phyloP scores from a whole-genome alignment of 2,113 vertebrate species.

The Eulemur rufifrons region DNA sequence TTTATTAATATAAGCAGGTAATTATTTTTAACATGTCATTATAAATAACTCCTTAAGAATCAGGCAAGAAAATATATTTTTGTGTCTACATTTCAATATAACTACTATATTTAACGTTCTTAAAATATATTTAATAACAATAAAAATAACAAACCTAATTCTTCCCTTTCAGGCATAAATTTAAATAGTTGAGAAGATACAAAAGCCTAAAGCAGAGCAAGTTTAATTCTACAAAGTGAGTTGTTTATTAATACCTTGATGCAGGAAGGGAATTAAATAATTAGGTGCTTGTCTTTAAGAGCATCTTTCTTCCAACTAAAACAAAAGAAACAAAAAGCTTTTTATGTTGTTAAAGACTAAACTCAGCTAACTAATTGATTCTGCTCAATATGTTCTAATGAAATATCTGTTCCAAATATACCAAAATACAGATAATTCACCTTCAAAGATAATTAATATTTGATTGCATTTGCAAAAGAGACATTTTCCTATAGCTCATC shows the following conservation, averaged over 20 bases:
- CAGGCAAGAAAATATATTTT: conserved; percentile 23
- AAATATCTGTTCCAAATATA: not conserved
- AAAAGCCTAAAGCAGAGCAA: not conserved
- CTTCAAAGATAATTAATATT: conserved; percentile 31
- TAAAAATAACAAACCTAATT: conserved; percentile 31
- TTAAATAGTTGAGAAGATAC: not conserved
- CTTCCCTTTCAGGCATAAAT: conserved; percentile 36
- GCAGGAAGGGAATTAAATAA: conserved; percentile 26
- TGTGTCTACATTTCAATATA: not conserved
- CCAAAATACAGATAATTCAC: not conserved
- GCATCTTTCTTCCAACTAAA: not conserved
- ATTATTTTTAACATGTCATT: conserved; percentile 5
- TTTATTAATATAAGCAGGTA: not conserved
- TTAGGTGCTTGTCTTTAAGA: not conserved
- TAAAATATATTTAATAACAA: conserved; percentile 36
- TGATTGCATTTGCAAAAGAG: not conserved
- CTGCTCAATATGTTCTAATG: not conserved
- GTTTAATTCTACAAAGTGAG: not conserved
- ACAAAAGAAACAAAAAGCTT: not conserved
- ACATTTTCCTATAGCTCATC: not conserved
- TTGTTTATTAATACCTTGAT: not conserved
- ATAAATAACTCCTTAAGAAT: conserved; percentile 1
- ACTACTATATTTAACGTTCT: not conserved
- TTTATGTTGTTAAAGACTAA: conserved; percentile 26
- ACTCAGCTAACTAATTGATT: not conserved